These are phyloP conservation scores for Dorcus parallelipipedus DNA, from an alignment of 2,888 invertebrate genomes.

Conservation along the genomic window DNA sequence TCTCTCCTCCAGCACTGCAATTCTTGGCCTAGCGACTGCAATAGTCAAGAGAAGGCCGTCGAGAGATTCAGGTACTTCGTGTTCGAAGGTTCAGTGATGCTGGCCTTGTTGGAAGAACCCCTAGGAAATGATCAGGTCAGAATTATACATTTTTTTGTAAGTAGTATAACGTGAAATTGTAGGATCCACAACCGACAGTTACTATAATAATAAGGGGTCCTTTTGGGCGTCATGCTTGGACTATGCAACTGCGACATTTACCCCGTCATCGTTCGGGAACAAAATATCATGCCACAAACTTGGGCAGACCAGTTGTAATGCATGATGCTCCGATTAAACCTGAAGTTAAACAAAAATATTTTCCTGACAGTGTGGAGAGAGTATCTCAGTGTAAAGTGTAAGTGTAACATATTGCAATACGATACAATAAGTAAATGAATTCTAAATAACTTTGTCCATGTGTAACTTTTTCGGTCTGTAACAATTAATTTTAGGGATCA, in stretches of 20 bases:
- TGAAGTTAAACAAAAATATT: conserved; percentile 69
- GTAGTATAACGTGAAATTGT: conserved; percentile 29
- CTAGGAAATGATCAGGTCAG: conserved; percentile 63
- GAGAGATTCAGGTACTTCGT: conserved; percentile 84
- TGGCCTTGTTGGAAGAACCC: conserved; percentile 88
- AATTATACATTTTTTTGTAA: not conserved
- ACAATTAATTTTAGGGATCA: conserved; percentile 62
- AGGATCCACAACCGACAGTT: conserved; percentile 92
- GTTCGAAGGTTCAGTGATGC: conserved; percentile 82
- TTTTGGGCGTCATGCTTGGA: conserved; percentile 95
- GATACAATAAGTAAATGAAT: no score
- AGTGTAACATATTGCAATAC: conserved; percentile 38
- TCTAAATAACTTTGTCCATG: no score
- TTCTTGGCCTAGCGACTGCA: conserved; percentile 54
- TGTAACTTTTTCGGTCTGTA: not conserved
- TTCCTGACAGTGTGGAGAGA: conserved; percentile 76
- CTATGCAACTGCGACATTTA: conserved; percentile 80
- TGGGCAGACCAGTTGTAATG: conserved; percentile 73
- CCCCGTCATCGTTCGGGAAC: conserved; percentile 77
- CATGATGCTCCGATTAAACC: conserved; percentile 66
- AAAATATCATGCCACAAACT: conserved; percentile 60
- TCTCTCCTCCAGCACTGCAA: conserved; percentile 75
- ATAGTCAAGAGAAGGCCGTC: conserved; percentile 58
- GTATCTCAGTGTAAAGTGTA: conserved; percentile 80
- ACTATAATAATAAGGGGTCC: conserved; percentile 86